A percentile compares a stretch with the other conserved stretches of the same genome.
These are phyloP conservation scores for Potamarius usumacintae DNA, from an alignment of 2,113 vertebrate species.

Conservation along the genomic window DNA sequence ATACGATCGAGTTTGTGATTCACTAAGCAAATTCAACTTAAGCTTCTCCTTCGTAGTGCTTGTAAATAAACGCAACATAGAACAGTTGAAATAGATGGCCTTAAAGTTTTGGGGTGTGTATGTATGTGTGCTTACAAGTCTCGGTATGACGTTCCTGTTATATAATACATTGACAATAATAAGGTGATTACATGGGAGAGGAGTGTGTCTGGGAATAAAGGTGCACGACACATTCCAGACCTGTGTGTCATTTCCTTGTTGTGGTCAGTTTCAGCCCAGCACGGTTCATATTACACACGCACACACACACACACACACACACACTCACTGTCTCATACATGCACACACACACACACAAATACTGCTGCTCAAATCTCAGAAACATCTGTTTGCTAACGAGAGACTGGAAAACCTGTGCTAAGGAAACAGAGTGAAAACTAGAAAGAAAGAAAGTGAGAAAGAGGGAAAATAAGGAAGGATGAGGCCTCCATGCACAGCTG, in stretches of 20 bases:
- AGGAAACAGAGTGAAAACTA: conserved; percentile 22
- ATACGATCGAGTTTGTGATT: neutral
- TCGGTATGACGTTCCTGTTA: neutral
- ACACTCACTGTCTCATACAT: neutral
- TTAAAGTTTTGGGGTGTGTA: neutral
- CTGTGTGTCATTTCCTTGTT: conserved; percentile 39
- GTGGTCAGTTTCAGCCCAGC: conserved; percentile 6
- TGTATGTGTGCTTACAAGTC: neutral
- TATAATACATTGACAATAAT: neutral
- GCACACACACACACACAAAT: neutral
- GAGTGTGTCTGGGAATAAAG: conserved; percentile 47
- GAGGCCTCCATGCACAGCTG: conserved; percentile 38
- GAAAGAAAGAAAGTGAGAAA: conserved; percentile 34
- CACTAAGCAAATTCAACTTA: neutral
- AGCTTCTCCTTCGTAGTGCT: neutral
- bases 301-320: conserved; percentile 6
- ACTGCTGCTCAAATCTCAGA: neutral
- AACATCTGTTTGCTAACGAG: conserved; percentile 30
- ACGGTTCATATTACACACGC: conserved; percentile 7
- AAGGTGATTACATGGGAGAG: conserved; percentile 11
- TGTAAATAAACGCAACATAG: neutral
- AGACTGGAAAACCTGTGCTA: neutral
- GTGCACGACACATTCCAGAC: conserved; percentile 36
- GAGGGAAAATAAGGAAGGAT: conserved; percentile 27
- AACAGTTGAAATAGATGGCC: neutral